Conservation (phyloP, 2,888 invertebrate species). For the Pseudococcus viburni region DNA sequence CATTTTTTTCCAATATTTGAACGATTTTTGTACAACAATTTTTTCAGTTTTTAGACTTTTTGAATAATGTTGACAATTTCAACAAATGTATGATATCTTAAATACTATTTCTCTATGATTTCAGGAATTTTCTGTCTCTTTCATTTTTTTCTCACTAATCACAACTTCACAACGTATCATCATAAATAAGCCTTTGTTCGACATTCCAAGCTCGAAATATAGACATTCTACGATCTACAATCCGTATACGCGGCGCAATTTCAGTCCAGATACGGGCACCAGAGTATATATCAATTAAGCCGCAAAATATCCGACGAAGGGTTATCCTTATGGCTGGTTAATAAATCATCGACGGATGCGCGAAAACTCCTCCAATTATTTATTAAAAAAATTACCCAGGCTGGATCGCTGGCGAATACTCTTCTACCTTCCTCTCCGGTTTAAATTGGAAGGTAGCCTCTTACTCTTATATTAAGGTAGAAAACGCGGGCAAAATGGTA, state of each 20-base stretch:
- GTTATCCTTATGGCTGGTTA: not conserved
- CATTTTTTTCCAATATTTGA: no score
- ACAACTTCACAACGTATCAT: no score
- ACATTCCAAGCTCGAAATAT: no score
- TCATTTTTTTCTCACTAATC: no score
- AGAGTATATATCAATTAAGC: not conserved
- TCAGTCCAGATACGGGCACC: not conserved
- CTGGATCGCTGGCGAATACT: not conserved
- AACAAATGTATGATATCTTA: no score
- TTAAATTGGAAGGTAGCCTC: not conserved
- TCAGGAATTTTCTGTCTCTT: no score
- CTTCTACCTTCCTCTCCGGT: not conserved
- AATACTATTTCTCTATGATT: no score
- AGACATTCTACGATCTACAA: no score
- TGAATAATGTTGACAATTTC: no score
- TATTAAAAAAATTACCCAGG: slow-evolving; percentile 34
- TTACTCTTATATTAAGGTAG: not conserved
- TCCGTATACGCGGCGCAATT: not conserved
- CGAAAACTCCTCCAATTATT: slow-evolving; percentile 31
- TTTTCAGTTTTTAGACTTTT: no score
- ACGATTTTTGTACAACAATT: no score
- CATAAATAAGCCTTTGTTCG: no score
- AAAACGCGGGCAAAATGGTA: not conserved
- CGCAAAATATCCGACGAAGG: not conserved
- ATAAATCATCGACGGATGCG: slow-evolving; percentile 29